phyloP scores from a whole-genome alignment of 2,888 invertebrate species.

The Acanthosepion pharaonis region DNA sequence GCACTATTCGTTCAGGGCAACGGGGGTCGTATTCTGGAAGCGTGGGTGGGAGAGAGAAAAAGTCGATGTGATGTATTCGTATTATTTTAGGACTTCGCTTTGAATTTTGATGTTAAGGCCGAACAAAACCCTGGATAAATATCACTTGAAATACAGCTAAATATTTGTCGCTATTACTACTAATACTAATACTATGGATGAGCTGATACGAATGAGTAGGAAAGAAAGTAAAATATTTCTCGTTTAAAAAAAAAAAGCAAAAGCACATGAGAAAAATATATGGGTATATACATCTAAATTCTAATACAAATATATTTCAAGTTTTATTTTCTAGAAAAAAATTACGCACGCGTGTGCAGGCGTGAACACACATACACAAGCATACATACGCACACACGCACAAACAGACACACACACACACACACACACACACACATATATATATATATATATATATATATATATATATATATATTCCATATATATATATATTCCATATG shows the following conservation, averaged over 20 bases:
- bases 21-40: not conserved
- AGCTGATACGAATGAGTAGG: not conserved
- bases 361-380: no score
- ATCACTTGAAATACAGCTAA: not conserved
- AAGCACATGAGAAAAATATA: not conserved
- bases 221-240: not conserved
- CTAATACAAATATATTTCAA: no score
- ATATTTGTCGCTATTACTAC: not conserved
- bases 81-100: not conserved
- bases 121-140: not conserved
- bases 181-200: not conserved
- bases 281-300: not conserved
- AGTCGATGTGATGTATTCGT: not conserved
- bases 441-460: no score
- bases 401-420: not conserved
- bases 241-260: not conserved
- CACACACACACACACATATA: no score
- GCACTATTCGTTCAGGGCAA: not conserved
- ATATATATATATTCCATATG: no score
- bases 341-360: no score
- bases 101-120: not conserved
- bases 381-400: not conserved
- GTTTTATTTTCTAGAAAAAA: no score
- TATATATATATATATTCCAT: no score
- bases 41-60: not conserved